Base-by-base conservation (phyloP, 1,140 invertebrate species). In the Macrotrachela quadricornifera region DNA sequence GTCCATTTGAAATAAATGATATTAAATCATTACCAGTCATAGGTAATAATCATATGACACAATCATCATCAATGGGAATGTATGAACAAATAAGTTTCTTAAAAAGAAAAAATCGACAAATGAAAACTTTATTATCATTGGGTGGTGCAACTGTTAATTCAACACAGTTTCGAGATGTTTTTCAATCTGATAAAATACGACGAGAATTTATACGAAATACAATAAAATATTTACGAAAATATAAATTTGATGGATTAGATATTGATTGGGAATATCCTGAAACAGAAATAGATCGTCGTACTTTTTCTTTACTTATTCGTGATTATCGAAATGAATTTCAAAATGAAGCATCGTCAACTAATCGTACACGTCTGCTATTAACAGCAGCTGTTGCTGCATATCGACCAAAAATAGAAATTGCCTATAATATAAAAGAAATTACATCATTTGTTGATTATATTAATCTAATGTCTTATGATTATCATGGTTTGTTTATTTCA, bases 251-350 rank as follows among this genome's bases (percentile, higher is more conserved):
- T 30, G 51, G 51, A 15, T 21, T 53, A 11, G 51, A 53, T n/a
- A 40, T 53, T n/a, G 51, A 53, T 38, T 53, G 51, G 51, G 51
- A 53, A 40, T 53, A 47, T 46, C 51, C 51, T 8, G 38, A 30
- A 30, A 30, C 2, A 4, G 21, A 30, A 30, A 30, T 59, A 15
- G 88, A 96, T 66, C 79, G 78, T 54, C 78, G 82, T 58, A 85
- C 87, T 67, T 95, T 92, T 64, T 82, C 85, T 9, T 75, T 77
- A 59, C 75, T 95, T 16, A 83, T 92, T 30, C 71, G 87, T 77
- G 87, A 91, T 72, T 67, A 92, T 36, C 71, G 85, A 14, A 79
- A 85, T 58, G 85, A 87, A 60, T 92, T 91, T 61, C 82, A 90
- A 46, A 73, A 78, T 54, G 86, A 94, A 70, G 76, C 81, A 0